A percentile compares a stretch with the other conserved stretches of the same genome.
phyloP scores from a whole-genome alignment of 2,797 vertebrate species.

The Bucorvus abyssinicus region DNA sequence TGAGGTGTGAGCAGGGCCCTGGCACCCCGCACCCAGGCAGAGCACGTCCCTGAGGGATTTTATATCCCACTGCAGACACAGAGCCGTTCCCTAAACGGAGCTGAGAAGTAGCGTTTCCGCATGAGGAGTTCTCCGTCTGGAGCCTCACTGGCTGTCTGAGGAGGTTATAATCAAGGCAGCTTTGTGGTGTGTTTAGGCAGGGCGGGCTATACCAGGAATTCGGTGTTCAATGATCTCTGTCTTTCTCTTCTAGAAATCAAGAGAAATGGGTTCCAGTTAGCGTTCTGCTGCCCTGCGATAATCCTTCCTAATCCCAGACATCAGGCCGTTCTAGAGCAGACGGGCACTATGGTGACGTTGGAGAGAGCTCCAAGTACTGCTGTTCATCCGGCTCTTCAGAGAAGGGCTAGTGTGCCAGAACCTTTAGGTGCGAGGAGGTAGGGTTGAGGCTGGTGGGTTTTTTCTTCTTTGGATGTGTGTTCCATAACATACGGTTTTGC shows the following conservation, averaged over 20 bases:
- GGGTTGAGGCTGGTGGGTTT: not conserved
- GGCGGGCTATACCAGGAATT: not conserved
- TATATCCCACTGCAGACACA: not conserved
- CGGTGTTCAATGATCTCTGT: rapidly evolving
- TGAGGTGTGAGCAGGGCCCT: not conserved
- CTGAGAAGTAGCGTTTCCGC: not conserved
- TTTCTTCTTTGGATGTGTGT: rapidly evolving
- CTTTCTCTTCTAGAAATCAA: not conserved
- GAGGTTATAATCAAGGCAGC: rapidly evolving
- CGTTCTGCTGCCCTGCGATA: not conserved
- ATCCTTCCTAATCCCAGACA: not conserved
- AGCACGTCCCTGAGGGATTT: rapidly evolving
- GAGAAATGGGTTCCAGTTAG: not conserved
- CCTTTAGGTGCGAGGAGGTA: not conserved
- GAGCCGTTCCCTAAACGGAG: not conserved
- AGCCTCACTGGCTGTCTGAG: no score
- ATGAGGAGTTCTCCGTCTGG: not conserved
- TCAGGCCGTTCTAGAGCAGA: not conserved
- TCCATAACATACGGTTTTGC: not conserved
- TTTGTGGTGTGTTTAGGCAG: not conserved
- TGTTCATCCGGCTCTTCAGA: not conserved
- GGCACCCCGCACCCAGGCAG: not conserved
- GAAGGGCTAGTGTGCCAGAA: not conserved
- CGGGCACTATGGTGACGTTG: rapidly evolving
- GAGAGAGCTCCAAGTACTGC: not conserved